Evolutionary conservation across 2,113 vertebrate genomes (phyloP).

Genomic region (Pionites leucogaster): DNA sequence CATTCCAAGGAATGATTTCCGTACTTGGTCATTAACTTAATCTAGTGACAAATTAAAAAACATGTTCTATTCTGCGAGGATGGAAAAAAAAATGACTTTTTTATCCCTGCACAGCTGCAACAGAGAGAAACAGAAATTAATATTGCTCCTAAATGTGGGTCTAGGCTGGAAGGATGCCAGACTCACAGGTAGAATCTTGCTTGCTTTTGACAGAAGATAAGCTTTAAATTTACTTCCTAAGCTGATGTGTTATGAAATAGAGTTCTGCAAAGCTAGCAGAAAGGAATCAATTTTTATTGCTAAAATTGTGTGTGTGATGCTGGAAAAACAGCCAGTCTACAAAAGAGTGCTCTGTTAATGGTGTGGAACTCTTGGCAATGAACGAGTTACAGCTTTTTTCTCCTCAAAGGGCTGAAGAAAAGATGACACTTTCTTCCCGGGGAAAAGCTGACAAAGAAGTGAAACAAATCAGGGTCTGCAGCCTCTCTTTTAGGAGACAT

Average conservation of each 20-base stretch:
- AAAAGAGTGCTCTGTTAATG: background rate
- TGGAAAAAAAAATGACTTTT: constrained; percentile 57
- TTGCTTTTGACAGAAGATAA: background rate
- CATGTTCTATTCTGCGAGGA: constrained; percentile 12
- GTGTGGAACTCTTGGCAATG: background rate
- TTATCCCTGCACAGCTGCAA: constrained; percentile 49
- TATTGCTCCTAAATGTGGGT: constrained; percentile 30
- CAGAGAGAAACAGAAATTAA: constrained; percentile 56
- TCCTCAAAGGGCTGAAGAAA: background rate
- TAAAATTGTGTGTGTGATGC: background rate
- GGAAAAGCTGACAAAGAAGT: background rate
- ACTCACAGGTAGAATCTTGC: background rate
- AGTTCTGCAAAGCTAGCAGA: constrained; percentile 11
- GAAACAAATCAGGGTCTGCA: background rate
- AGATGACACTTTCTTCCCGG: background rate
- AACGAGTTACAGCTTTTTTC: background rate
- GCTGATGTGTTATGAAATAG: constrained; percentile 12
- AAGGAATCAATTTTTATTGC: constrained; percentile 19
- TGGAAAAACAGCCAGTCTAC: background rate
- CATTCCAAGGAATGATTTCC: constrained; percentile 1
- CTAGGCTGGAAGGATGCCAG: constrained; percentile 8
- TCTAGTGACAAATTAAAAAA: constrained; percentile 61
- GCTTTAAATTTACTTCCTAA: background rate
- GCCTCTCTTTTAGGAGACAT: background rate
- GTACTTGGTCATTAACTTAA: constrained; percentile 61